Conservation (phyloP, 2,888 invertebrate species). For the Hypselothyrea guttata region DNA sequence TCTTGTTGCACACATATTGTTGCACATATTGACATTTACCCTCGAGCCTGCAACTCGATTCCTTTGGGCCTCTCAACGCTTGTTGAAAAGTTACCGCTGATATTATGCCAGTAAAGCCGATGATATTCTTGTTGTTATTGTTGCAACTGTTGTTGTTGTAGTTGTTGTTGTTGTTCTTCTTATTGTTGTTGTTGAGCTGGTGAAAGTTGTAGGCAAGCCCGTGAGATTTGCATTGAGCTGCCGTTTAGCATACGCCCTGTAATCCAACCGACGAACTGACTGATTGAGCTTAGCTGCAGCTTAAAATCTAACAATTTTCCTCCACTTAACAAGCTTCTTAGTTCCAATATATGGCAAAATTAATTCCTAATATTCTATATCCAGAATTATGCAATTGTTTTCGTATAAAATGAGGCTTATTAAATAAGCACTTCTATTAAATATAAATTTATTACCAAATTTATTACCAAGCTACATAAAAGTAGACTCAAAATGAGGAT, state of each 20-base stretch:
- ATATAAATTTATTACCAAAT: too few species aligned
- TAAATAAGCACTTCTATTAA: too few species aligned
- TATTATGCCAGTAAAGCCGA: slow-evolving; percentile 35
- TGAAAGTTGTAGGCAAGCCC: slow-evolving; percentile 42
- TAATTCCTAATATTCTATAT: too few species aligned
- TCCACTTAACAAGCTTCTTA: too few species aligned
- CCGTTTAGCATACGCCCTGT: slow-evolving; percentile 18
- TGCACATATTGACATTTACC: slow-evolving; percentile 57
- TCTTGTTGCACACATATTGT: too few species aligned
- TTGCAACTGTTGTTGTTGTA: slow-evolving; percentile 27
- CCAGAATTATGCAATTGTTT: too few species aligned
- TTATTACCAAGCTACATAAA: too few species aligned
- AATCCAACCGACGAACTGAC: slow-evolving; percentile 11
- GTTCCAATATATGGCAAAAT: too few species aligned
- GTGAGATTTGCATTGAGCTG: slow-evolving; percentile 30
- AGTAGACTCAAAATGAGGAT: too few species aligned
- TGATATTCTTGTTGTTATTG: neutral
- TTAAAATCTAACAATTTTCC: too few species aligned
- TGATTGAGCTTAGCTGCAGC: slow-evolving; percentile 9
- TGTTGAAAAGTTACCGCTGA: slow-evolving; percentile 60
- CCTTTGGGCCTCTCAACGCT: slow-evolving; percentile 59
- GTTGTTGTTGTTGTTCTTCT: slow-evolving; percentile 17
- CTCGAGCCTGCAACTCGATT: slow-evolving; percentile 45
- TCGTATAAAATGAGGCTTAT: too few species aligned
- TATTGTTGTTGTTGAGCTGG: slow-evolving; percentile 29